These are phyloP conservation scores for Nephotettix cincticeps DNA, from an alignment of 1,140 invertebrate genomes.

Conservation along the genomic window DNA sequence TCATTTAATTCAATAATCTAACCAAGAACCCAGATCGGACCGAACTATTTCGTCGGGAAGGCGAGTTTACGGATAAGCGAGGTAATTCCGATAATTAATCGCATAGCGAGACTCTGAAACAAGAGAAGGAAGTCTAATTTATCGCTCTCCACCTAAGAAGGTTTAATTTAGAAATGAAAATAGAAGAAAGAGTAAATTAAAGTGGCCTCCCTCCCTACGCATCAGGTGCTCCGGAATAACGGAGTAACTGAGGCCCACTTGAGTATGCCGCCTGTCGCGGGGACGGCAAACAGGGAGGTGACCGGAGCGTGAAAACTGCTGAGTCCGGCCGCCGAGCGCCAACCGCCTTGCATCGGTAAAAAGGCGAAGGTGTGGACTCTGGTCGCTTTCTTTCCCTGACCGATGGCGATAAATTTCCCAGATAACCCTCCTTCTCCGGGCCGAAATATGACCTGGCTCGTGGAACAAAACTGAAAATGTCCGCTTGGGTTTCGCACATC, in stretches of 20 bases:
- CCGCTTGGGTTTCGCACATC: no score
- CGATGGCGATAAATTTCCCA: no score
- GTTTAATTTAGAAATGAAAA: conserved; percentile 6
- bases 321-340: background rate
- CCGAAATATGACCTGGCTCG: no score
- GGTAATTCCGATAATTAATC: no score
- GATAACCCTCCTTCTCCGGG: no score
- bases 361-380: background rate
- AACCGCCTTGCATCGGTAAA: background rate
- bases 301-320: background rate
- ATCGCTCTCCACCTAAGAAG: background rate
- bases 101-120: background rate
- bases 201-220: background rate
- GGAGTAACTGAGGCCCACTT: background rate
- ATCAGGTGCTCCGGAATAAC: no score
- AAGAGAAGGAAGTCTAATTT: background rate
- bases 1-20: no score
- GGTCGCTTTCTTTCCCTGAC: no score
- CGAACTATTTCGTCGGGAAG: no score
- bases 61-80: no score
- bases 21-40: no score
- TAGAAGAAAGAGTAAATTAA: conserved; percentile 2
- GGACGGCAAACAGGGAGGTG: background rate
- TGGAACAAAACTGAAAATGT: no score
- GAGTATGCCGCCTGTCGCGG: background rate